Evolutionary conservation across 92 coral and sea anemone species (phyloP), one percentile per base, ranked within the genome.

Genomic region (Bergia sp.): DNA sequence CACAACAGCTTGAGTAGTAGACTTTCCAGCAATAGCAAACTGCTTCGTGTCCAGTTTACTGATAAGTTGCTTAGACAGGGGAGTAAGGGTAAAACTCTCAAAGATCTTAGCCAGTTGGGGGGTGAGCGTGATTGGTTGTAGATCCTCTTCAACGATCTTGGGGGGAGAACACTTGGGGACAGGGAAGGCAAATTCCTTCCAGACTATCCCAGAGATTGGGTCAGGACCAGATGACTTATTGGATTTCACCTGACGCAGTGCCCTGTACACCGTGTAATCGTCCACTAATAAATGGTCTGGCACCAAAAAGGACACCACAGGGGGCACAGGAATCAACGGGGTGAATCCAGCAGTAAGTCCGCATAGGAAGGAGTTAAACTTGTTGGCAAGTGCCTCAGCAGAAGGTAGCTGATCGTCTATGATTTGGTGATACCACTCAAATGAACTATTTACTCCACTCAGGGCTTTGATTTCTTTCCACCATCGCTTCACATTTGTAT

Each of bases 131-230:
- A 86, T 58, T 16, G 85, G 90, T 40, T 90, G 36, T 3, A 90
- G 82, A 41, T 90, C 90, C 21, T 90, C 82, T 64, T 90, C 92
- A 36, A 90, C 57, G 18, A 53, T 37, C 44, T 89, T 89, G 36
- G 89, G 93, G 37, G 80, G 73, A n/a, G 79, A 45, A 37, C 67
- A 41, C 89, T 89, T 91, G 44, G 93, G 92, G 10, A 91, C 37
- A 20, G 80, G 89, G 39, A 67, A 80, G 44, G 87, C 91, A 45
- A 88, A 81, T 66, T 88, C 80, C 37, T 73, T 88, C 73, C 91
- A 88, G 21, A 69, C 53, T 36, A 43, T 80, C 8, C 50, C 75
- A 40, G 91, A 81, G 8, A 81, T 81, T 21, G 79, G 76, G 61
- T 81, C 91, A 50, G 81, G 87, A 37, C 87, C 91, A 15, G 79